phyloP scores from a whole-genome alignment of 2,113 vertebrate species.

The Pterocles burchelli region DNA sequence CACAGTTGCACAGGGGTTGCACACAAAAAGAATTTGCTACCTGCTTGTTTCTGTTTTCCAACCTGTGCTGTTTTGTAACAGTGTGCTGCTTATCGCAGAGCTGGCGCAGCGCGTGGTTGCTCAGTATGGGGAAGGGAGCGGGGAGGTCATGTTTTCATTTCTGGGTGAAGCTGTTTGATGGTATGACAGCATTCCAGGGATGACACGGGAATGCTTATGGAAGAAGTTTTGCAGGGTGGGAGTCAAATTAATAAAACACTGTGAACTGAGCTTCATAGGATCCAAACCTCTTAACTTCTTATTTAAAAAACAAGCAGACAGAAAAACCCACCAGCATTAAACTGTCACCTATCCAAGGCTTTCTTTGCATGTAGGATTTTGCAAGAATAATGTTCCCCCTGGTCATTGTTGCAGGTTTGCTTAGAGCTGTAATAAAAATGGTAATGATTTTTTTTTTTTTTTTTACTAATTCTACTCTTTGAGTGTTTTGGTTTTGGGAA shows the following conservation, averaged over 20 bases:
- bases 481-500: neutral
- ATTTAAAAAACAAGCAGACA: neutral
- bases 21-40: neutral
- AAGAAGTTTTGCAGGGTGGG: neutral
- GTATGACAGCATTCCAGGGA: constrained; percentile 14
- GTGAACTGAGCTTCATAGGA: neutral
- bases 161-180: constrained; percentile 5
- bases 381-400: constrained; percentile 46
- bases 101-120: neutral
- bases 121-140: neutral
- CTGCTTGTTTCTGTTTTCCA: neutral
- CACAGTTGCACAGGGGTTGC: neutral
- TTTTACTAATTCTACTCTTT: neutral
- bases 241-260: neutral
- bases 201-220: neutral
- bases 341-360: neutral
- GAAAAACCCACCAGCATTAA: neutral
- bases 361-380: constrained; percentile 21
- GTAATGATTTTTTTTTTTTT: neutral
- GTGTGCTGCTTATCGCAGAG: neutral
- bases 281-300: neutral
- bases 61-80: neutral
- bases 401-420: constrained; percentile 45
- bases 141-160: neutral
- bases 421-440: constrained; percentile 57